A percentile compares a stretch with the other conserved stretches of the same genome.
Conservation (phyloP, 2,888 invertebrate species). For the Platycheirus rosarum region DNA sequence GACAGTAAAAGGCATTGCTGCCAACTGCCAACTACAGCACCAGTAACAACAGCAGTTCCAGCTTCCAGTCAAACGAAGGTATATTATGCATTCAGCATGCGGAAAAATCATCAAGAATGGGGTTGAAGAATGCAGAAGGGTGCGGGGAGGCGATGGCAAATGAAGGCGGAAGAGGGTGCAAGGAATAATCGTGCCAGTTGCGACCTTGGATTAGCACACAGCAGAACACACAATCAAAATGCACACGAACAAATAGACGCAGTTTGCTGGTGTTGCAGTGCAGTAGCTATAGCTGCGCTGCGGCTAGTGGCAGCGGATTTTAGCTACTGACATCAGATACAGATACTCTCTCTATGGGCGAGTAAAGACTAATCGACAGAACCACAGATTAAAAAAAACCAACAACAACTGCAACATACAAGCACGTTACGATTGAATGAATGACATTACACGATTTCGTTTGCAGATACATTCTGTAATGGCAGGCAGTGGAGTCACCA, state of each 20-base stretch:
- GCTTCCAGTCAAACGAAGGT: conserved; percentile 52
- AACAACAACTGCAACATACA: conserved; percentile 33
- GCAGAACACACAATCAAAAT: conserved; percentile 52
- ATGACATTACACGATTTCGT: conserved; percentile 73
- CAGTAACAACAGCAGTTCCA: conserved; percentile 41
- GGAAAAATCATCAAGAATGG: conserved; percentile 62
- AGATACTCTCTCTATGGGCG: conserved; percentile 16
- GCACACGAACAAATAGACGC: conserved; percentile 32
- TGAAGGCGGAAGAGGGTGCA: conserved; percentile 69
- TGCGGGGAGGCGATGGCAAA: conserved; percentile 11
- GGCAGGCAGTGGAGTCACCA: conserved; percentile 33
- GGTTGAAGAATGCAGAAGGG: conserved; percentile 57
- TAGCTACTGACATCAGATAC: conserved; percentile 29
- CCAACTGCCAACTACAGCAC: conserved; percentile 27
- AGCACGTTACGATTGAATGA: conserved; percentile 73
- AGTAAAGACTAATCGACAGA: conserved; percentile 63
- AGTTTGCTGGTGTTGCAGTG: conserved; percentile 6
- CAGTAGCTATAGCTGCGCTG: conserved; percentile 5
- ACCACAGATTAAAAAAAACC: conserved; percentile 53
- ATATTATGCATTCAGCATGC: conserved; percentile 73
- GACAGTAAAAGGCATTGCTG: conserved; percentile 65
- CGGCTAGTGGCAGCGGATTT: not conserved
- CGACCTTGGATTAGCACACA: conserved; percentile 73
- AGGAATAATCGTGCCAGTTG: conserved; percentile 73
- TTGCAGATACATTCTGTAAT: conserved; percentile 60